Evolutionary conservation across 1,140 invertebrate genomes (phyloP).

Genomic region (Drosophila rufa): DNA sequence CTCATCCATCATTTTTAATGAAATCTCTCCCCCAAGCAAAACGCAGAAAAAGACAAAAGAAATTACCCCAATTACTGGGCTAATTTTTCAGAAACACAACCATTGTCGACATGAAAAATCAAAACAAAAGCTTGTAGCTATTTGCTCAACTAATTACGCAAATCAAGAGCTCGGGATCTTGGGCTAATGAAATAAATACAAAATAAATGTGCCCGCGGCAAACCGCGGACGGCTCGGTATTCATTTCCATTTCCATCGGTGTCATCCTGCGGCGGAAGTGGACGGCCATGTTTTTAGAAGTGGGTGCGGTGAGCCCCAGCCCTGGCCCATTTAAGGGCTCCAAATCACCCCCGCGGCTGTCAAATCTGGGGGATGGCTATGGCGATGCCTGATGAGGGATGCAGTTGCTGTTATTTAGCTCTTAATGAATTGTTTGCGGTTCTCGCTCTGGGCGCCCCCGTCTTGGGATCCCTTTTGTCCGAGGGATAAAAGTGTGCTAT

Average conservation of each 20-base stretch:
- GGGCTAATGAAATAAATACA: slow-evolving; percentile 76
- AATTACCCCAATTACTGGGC: slow-evolving; percentile 79
- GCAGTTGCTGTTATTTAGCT: slow-evolving; percentile 67
- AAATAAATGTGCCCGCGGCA: slow-evolving; percentile 65
- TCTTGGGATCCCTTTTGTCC: slow-evolving; percentile 54
- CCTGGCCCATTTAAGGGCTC: slow-evolving; percentile 20
- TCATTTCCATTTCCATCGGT: slow-evolving; percentile 69
- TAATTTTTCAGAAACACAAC: slow-evolving; percentile 43
- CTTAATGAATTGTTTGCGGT: slow-evolving; percentile 79
- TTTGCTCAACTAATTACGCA: slow-evolving; percentile 79
- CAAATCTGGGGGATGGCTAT: slow-evolving; percentile 35
- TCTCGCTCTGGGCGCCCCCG: slow-evolving; percentile 24
- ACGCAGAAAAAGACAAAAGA: slow-evolving; percentile 47
- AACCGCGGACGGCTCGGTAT: slow-evolving; percentile 40
- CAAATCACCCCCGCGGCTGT: slow-evolving; percentile 42
- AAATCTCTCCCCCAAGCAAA: background rate
- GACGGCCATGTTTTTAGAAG: slow-evolving; percentile 75
- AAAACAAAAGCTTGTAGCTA: slow-evolving; percentile 79
- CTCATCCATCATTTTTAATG: background rate
- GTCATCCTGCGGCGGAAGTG: slow-evolving; percentile 80
- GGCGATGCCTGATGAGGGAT: slow-evolving; percentile 47
- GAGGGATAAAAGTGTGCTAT: slow-evolving; percentile 55
- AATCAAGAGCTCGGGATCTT: slow-evolving; percentile 63
- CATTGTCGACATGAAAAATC: slow-evolving; percentile 51
- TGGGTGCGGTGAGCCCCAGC: slow-evolving; percentile 32